Evolutionary conservation across 2,113 vertebrate genomes (phyloP).

Genomic region (Malurus cyaneus): DNA sequence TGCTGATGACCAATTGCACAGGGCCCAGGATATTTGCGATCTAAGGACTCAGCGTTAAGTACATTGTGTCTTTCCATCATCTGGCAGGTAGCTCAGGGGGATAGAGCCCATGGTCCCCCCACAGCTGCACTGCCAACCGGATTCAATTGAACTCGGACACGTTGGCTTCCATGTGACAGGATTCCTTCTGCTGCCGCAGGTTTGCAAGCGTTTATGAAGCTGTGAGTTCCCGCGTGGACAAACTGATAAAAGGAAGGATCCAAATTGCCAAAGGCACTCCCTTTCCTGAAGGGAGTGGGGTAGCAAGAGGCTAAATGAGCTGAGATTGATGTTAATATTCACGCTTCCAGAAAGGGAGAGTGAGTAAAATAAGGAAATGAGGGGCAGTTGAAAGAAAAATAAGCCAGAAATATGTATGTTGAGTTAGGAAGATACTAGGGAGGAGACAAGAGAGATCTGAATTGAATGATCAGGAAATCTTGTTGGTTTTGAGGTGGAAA

Average conservation of each 20-base stretch:
- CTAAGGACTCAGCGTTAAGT: background rate
- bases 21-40: background rate
- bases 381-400: background rate
- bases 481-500: background rate
- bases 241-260: background rate
- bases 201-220: background rate
- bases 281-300: background rate
- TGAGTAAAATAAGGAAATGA: background rate
- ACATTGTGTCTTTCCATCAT: background rate
- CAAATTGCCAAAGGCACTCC: background rate
- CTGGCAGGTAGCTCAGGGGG: background rate
- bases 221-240: background rate
- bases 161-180: background rate
- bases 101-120: accelerated
- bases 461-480: background rate
- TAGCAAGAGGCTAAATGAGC: background rate
- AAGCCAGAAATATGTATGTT: background rate
- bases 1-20: background rate
- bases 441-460: background rate
- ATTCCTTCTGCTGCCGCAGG: background rate
- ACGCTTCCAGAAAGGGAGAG: background rate
- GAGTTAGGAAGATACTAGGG: background rate
- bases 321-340: background rate
- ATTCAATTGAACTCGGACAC: accelerated
- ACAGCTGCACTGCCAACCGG: accelerated